These are phyloP conservation scores for Pemphigus obesinymphae DNA, from an alignment of 1,140 invertebrate species.

Conservation along the genomic window DNA sequence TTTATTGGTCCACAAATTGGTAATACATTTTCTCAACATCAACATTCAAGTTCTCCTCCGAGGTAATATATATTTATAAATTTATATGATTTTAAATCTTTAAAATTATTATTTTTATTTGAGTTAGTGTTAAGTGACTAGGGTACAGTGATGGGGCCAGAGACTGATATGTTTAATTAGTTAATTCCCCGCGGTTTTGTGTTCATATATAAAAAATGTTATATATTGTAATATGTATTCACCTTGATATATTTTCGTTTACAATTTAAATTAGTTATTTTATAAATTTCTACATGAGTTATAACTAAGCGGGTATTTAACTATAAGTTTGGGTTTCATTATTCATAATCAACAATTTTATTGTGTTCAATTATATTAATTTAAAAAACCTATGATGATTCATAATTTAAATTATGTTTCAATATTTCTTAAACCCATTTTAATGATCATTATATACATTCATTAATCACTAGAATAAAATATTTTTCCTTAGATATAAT, in stretches of 20 bases:
- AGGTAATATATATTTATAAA: neutral
- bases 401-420: neutral
- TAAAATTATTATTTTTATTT: neutral
- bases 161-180: too few relatives aligned
- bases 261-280: too few relatives aligned
- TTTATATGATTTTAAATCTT: neutral
- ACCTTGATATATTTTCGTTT: too few relatives aligned
- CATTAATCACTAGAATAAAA: too few relatives aligned
- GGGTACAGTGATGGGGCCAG: too few relatives aligned
- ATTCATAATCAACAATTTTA: neutral
- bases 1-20: slow-evolving; percentile 29
- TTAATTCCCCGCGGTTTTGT: too few relatives aligned
- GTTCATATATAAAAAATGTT: too few relatives aligned
- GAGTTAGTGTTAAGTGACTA: too few relatives aligned
- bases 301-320: too few relatives aligned
- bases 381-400: neutral
- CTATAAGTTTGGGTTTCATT: neutral
- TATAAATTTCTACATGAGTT: too few relatives aligned
- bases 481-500: neutral
- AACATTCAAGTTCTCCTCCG: neutral
- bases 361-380: neutral
- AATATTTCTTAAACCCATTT: neutral
- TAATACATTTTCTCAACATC: neutral
- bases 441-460: neutral
- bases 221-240: too few relatives aligned